These are phyloP conservation scores for Sclerurus mexicanus DNA, from an alignment of 2,113 vertebrate species.

Conservation along the genomic window DNA sequence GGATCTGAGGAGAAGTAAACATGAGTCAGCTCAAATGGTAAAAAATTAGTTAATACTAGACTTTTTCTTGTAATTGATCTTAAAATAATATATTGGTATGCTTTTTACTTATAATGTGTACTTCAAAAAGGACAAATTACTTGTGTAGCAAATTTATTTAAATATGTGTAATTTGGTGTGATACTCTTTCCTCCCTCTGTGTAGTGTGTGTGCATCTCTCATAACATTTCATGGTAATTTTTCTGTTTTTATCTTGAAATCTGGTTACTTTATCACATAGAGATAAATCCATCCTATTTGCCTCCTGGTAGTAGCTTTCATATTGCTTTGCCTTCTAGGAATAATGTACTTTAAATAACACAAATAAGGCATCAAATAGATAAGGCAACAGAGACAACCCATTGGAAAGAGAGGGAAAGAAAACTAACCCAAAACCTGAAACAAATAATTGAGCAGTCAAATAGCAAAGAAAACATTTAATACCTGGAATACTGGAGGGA, in stretches of 20 bases:
- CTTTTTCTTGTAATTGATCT: background rate
- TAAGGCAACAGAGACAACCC: background rate
- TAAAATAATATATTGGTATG: background rate
- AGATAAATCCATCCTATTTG: constrained; percentile 33
- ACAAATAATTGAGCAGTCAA: background rate
- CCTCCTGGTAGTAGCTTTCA: background rate
- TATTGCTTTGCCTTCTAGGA: background rate
- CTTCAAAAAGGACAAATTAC: background rate
- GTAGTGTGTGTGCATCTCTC: background rate
- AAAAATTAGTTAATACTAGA: background rate
- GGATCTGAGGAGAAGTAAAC: background rate
- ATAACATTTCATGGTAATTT: background rate
- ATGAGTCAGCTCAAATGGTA: background rate
- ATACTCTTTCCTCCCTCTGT: background rate
- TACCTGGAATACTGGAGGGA: background rate
- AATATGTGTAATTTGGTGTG: background rate
- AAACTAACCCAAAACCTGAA: background rate
- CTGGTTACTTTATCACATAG: background rate
- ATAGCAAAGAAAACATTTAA: background rate
- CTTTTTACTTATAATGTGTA: background rate
- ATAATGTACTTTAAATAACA: background rate
- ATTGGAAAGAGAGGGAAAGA: background rate
- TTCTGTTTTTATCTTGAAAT: constrained; percentile 2
- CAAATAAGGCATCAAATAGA: background rate
- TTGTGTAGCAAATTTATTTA: background rate